These are phyloP conservation scores for Narcine bancroftii DNA, from an alignment of 2,113 vertebrate genomes.

Conservation along the genomic window DNA sequence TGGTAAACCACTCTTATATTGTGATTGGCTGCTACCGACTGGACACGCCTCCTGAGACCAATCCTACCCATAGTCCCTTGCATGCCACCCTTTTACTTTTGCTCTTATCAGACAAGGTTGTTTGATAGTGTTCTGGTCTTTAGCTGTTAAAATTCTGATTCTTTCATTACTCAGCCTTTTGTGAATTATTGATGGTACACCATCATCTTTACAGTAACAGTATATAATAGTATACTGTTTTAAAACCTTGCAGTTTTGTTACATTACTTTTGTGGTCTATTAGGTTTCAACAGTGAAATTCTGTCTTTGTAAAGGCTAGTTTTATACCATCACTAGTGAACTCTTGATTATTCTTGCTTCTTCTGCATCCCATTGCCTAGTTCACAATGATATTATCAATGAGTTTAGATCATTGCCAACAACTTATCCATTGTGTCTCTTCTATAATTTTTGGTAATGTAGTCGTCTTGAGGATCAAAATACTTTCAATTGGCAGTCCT, in stretches of 20 bases:
- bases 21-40: too few species aligned
- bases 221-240: not conserved
- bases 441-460: not conserved
- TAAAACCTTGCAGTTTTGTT: not conserved
- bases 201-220: not conserved
- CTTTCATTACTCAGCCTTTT: too few species aligned
- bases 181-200: too few species aligned
- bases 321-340: not conserved
- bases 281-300: not conserved
- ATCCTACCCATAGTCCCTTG: too few species aligned
- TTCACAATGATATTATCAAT: not conserved
- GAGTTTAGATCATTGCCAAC: not conserved
- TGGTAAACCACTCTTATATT: too few species aligned
- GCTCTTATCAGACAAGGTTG: too few species aligned
- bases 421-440: not conserved
- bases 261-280: not conserved
- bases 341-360: conserved; percentile 9
- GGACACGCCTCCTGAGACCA: too few species aligned
- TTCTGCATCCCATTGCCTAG: not conserved
- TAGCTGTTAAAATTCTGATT: too few species aligned
- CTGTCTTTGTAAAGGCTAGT: not conserved
- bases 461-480: not conserved
- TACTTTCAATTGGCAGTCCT: not conserved
- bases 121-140: too few species aligned
- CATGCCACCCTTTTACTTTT: too few species aligned